Base-by-base conservation (phyloP, 2,113 vertebrate genomes). In the Istiophorus platypterus region DNA sequence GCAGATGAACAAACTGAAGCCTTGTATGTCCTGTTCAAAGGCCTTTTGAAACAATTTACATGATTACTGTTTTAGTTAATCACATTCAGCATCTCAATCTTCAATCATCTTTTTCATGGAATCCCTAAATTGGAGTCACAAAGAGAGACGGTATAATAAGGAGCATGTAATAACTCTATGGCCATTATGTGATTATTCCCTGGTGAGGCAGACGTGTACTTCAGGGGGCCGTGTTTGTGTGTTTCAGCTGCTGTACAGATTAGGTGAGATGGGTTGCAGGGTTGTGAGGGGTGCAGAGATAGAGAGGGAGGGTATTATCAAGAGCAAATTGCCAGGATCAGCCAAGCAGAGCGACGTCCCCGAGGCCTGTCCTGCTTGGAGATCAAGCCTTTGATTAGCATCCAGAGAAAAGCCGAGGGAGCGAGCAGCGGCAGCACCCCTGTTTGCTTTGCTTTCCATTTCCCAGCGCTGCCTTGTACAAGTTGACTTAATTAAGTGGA, bases 291-390 rank as follows among this genome's bases (percentile, higher is more conserved):
- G 72, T 41, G 78, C 69, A 20, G 75, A 67, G 78, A 1, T 62
- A 59, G 71, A 66, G 54, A 65, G 81, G 42, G 81, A 31, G 74
- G 72, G 92, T 82, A 92, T 93, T 93, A 94, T 86, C 78, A 70
- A 87, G 90, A 92, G 91, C 91, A 94, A 93, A 95, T 95, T 94
- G 93, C 93, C 89, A 81, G 81, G 92, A 91, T 94, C 93, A 93
- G 88, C 90, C 89, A 89, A 92, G 93, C 93, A 88, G 82, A 93
- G 91, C 89, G 24, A 20, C 77, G 63, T 92, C 89, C 91, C 91
- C 31, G 66, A 89, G 90, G 89, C 90, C 90, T 88, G 83, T 92
- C 91, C 92, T 72, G 86, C 91, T 71, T 20, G 20, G 63, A 89
- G 93, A 95, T 95, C 89, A 87, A 88, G 89, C 82, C 93, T 93